Conservation (phyloP, 2,888 invertebrate genomes). For the Artemia sp. region DNA sequence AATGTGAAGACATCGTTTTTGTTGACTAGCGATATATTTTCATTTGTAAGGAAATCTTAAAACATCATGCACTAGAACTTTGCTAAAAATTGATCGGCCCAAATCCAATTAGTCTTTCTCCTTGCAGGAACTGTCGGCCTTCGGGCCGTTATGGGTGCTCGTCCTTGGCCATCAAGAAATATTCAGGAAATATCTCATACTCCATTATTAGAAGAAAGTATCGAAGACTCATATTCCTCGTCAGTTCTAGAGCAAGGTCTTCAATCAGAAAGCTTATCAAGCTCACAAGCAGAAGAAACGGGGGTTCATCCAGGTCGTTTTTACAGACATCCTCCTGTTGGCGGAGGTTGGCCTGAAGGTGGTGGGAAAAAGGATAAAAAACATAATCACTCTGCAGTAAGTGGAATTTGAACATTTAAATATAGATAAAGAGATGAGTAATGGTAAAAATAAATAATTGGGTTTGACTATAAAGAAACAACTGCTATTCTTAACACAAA, state of each 20-base stretch:
- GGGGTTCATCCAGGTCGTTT: neutral
- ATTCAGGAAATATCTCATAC: neutral
- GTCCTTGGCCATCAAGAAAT: conserved; percentile 9
- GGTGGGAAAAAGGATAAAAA: neutral
- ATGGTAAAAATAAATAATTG: too few relatives aligned
- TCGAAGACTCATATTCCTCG: neutral
- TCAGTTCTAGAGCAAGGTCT: neutral
- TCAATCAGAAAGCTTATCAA: neutral
- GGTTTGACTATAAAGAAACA: too few relatives aligned
- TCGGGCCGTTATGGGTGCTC: conserved; percentile 15
- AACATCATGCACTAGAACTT: too few relatives aligned
- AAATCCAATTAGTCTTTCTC: neutral
- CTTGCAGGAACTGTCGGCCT: conserved; percentile 5
- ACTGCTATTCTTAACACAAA: too few relatives aligned
- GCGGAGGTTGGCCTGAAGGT: conserved; percentile 12
- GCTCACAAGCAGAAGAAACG: neutral
- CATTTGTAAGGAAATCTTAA: too few relatives aligned
- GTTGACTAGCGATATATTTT: too few relatives aligned
- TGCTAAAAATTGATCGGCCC: too few relatives aligned
- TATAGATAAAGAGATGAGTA: too few relatives aligned
- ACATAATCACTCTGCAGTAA: neutral
- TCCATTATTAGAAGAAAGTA: neutral
- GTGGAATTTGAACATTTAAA: neutral
- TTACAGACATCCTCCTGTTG: neutral
- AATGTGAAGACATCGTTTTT: too few relatives aligned